These are phyloP conservation scores for Holacanthus passer DNA, from an alignment of 2,113 vertebrate species.

Conservation along the genomic window DNA sequence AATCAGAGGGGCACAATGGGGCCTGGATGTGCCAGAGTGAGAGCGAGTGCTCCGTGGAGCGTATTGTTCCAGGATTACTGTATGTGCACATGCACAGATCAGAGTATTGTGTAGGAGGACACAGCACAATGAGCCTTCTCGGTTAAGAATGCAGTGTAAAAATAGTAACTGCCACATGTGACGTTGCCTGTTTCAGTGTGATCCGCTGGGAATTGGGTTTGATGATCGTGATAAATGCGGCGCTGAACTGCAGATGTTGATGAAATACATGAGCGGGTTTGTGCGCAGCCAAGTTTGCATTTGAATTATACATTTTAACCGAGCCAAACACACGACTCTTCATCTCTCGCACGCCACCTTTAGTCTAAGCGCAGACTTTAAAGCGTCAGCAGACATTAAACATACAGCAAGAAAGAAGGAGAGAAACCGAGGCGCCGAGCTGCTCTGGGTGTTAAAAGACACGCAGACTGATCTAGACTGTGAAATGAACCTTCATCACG, in stretches of 20 bases:
- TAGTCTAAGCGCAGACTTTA: conserved; percentile 12
- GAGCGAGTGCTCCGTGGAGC: conserved; percentile 40
- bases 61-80: conserved; percentile 72
- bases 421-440: conserved; percentile 28
- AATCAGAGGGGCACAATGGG: conserved; percentile 60
- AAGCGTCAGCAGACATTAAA: conserved; percentile 45
- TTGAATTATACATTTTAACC: conserved; percentile 64
- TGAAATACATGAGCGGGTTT: conserved; percentile 60
- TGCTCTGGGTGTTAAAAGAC: conserved; percentile 40
- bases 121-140: conserved; percentile 45
- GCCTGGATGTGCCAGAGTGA: conserved; percentile 57
- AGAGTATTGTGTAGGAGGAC: conserved; percentile 66
- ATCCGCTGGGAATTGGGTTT: conserved; percentile 66
- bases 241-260: conserved; percentile 68
- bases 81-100: conserved; percentile 56
- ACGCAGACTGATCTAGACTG: conserved; percentile 54
- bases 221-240: conserved; percentile 70
- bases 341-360: conserved; percentile 25
- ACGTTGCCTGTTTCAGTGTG: conserved; percentile 38
- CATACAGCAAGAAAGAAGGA: not conserved
- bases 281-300: conserved; percentile 47
- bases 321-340: conserved; percentile 28
- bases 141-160: conserved; percentile 52
- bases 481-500: conserved; percentile 50
- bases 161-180: conserved; percentile 67